Evolutionary conservation across 2,113 vertebrate species (phyloP), one percentile per base, ranked within the genome.

Genomic region (Nibea albiflora): DNA sequence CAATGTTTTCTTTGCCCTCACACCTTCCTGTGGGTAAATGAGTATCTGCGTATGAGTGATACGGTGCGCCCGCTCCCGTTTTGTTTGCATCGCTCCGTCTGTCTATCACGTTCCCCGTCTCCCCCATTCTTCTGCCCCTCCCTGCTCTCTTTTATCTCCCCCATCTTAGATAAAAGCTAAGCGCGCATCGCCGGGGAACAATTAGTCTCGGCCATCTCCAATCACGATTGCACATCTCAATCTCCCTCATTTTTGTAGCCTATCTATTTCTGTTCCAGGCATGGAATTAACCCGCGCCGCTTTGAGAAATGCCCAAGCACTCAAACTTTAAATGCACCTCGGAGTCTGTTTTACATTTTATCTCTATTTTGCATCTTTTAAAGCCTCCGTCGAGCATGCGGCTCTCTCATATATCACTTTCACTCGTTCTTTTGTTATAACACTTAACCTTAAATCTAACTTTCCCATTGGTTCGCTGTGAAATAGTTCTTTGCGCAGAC

Each of bases 171-270:
- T 31, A 95, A 97, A 12, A 96, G 96, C 71, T 87, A 93, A 73
- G 95, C 95, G 0, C 95, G 93, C 69, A 95, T 96, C 91, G 94
- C 96, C 89, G 22, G 96, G 19, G 97, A 97, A 91, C 95, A 96
- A 0, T 97, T 96, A 91, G 92, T 88, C 80, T 89, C 73, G 24
- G 82, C 80, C 83, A 68, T 92, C 79, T 89, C 85, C 76, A 87
- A 87, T 91, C 86, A 81, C 88, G 26, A 62, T 58, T 80, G 66
- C 67, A 79, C 69, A 67, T 86, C 85, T 92, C 86, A 65, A 68
- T 83, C 77, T 73, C 69, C 70, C 72, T 86, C 78, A 75, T 90
- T 90, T 90, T 85, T 78, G 71, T 80, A 74, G 83, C 82, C 70
- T 78, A 64, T 76, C 82, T 83, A 63, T 49, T 26, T 78, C 63